Percentiles rank a stretch among this genome's conserved stretches.
Conservation (phyloP, 2,888 invertebrate species). For the Iphiclides podalirius region DNA sequence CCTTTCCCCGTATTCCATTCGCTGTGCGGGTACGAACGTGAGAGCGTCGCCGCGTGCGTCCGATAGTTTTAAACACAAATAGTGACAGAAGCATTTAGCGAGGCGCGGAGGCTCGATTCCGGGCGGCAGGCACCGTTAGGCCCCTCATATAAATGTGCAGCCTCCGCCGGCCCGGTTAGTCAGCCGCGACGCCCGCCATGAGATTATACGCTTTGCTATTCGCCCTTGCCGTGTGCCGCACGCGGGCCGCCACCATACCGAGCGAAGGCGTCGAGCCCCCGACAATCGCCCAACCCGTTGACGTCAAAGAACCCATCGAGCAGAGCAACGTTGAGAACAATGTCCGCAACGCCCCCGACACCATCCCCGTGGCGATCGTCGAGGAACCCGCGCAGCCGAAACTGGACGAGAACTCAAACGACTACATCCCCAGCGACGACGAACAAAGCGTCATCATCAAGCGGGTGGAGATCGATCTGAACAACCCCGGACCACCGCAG, state of each 20-base stretch:
- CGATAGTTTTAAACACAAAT: slow-evolving; percentile 58
- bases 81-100: slow-evolving; percentile 65
- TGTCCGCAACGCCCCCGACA: slow-evolving; percentile 38
- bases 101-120: slow-evolving; percentile 29
- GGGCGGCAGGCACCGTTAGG: slow-evolving; percentile 64
- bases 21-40: slow-evolving; percentile 31
- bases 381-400: slow-evolving; percentile 42
- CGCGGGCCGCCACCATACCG: slow-evolving; percentile 45
- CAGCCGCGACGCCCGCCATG: slow-evolving; percentile 55
- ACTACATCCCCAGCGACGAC: slow-evolving; percentile 36
- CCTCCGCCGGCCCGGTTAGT: slow-evolving; percentile 47
- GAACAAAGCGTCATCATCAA: slow-evolving; percentile 39
- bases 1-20: slow-evolving; percentile 8
- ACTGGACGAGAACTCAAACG: slow-evolving; percentile 36
- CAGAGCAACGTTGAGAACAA: slow-evolving; percentile 47
- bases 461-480: slow-evolving; percentile 52
- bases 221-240: slow-evolving; percentile 48
- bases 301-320: slow-evolving; percentile 43
- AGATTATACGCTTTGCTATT: slow-evolving; percentile 58
- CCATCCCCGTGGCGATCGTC: slow-evolving; percentile 59
- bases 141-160: slow-evolving; percentile 58
- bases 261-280: slow-evolving; percentile 26
- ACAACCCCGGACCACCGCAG: slow-evolving; percentile 63
- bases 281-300: slow-evolving; percentile 37
- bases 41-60: slow-evolving; percentile 29